Conservation (phyloP, 2,888 invertebrate species). For the Atherix ibis region DNA sequence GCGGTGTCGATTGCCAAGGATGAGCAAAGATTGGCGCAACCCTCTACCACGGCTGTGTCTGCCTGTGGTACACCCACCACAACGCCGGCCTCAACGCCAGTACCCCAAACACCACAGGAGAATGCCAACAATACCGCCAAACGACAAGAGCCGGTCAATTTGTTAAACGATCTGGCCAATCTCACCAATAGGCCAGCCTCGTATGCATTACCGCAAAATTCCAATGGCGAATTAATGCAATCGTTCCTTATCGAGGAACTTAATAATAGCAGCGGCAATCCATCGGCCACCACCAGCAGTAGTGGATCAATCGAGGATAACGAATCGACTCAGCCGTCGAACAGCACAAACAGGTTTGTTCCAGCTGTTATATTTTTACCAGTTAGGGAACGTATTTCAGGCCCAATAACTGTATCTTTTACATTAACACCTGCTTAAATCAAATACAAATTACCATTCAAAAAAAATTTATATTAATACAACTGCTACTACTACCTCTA, state of each 20-base stretch:
- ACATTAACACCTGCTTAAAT: slow-evolving; percentile 80
- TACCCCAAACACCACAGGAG: slow-evolving; percentile 18
- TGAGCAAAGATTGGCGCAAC: slow-evolving; percentile 39
- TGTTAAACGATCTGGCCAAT: slow-evolving; percentile 24
- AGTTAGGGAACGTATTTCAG: slow-evolving; percentile 72
- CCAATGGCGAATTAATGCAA: slow-evolving; percentile 56
- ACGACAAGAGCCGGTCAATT: slow-evolving; percentile 18
- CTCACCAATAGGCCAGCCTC: slow-evolving; percentile 37
- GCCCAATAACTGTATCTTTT: slow-evolving; percentile 79
- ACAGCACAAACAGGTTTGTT: slow-evolving; percentile 45
- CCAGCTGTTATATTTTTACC: slow-evolving; percentile 90
- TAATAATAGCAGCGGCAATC: slow-evolving; percentile 15
- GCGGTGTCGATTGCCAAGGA: slow-evolving; percentile 41
- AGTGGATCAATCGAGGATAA: slow-evolving; percentile 1
- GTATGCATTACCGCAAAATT: slow-evolving; percentile 44
- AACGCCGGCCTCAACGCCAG: slow-evolving; percentile 22
- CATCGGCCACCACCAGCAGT: slow-evolving; percentile 9
- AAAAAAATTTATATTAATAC: too few species aligned
- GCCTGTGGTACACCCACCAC: slow-evolving; percentile 31
- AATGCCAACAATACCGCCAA: slow-evolving; percentile 12
- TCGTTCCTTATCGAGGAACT: slow-evolving; percentile 72
- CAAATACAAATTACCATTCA: neutral
- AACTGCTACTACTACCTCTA: too few species aligned
- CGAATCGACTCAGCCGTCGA: neutral
- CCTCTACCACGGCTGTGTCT: slow-evolving; percentile 33